Evolutionary conservation across 2,888 invertebrate genomes (phyloP), one percentile per base, ranked within the genome.

Genomic region (Amiota minor): DNA sequence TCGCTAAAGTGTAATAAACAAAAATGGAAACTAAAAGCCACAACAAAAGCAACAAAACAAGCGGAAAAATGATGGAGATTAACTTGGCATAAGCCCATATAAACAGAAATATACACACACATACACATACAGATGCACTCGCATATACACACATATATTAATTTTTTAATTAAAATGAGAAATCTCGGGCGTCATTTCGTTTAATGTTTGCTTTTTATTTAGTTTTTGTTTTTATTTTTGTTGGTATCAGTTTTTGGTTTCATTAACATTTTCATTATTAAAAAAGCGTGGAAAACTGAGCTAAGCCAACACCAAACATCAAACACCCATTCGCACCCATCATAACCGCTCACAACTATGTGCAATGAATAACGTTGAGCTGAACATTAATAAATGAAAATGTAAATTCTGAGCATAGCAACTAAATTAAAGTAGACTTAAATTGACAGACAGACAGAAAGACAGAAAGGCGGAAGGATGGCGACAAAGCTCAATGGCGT

Each of bases 401-500:
- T 83, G 83, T 76, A 84, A 78, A 83, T 81, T 23, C 45, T 79
- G 80, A 83, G 79, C 77, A 81, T 74, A 53, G 53, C 61, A 74
- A 71, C 73, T 65, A 76, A 84, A 84, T 80, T 82, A 80, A 80
- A 81, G 80, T 80, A 80, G 82, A 83, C 82, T 62, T 62, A 62
- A n/a, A n/a, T 14, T n/a, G n/a, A n/a, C n/a, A n/a, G 35, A 45
- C 35, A 45, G 35, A n/a, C 62, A 45, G 12, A 45, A 1, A 11
- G 12, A 23, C 35, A 1, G 16, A 56, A 3, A 16, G n/a, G 1
- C 2, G 18, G 59, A 14, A 11, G 59, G 18, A 59, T 16, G 3
- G 18, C n/a, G 20, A 59, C 56, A 59, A 59, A n/a, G 56, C 56
- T 59, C 56, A 20, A 20, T 20, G 56, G 56, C 20, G 4, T 59